Conservation (phyloP, 2,888 invertebrate species). For the Mythimna pallens region DNA sequence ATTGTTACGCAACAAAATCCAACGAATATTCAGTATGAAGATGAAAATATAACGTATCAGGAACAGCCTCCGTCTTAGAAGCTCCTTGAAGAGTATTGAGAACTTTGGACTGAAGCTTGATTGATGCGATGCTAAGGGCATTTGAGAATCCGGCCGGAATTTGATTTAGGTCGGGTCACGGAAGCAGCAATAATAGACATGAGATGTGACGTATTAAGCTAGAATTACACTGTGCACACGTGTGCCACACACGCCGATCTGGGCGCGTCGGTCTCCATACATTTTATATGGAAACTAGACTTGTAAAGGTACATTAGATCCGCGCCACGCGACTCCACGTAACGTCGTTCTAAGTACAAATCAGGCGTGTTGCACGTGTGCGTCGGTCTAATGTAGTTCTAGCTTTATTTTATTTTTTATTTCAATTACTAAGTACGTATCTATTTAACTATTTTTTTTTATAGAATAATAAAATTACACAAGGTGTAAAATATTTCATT, state of each 20-base stretch:
- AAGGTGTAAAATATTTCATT: constrained; percentile 19
- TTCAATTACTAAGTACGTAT: not conserved
- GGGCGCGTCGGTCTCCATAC: too few relatives aligned
- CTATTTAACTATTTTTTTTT: too few relatives aligned
- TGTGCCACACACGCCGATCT: too few relatives aligned
- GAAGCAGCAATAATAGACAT: not conserved
- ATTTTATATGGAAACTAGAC: too few relatives aligned
- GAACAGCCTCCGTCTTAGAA: constrained; percentile 67
- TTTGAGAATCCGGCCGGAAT: constrained; percentile 18
- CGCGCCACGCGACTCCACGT: too few relatives aligned
- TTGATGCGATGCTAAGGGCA: constrained; percentile 5
- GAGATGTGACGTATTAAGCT: not conserved
- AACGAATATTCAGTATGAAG: constrained; percentile 74
- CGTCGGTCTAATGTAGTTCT: too few relatives aligned
- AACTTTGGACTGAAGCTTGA: constrained; percentile 29
- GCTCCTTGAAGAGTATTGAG: not conserved
- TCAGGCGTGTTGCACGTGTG: too few relatives aligned
- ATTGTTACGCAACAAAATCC: constrained; percentile 75
- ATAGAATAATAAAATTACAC: constrained; percentile 10
- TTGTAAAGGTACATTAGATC: too few relatives aligned
- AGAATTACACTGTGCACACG: too few relatives aligned
- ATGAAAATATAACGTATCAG: constrained; percentile 77
- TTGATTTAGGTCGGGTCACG: constrained; percentile 10
- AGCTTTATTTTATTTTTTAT: not conserved
- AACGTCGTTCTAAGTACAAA: too few relatives aligned